Percentiles rank a stretch among this genome's conserved stretches.
phyloP scores from a whole-genome alignment of 2,113 vertebrate genomes.

The Microcebus jonahi region DNA sequence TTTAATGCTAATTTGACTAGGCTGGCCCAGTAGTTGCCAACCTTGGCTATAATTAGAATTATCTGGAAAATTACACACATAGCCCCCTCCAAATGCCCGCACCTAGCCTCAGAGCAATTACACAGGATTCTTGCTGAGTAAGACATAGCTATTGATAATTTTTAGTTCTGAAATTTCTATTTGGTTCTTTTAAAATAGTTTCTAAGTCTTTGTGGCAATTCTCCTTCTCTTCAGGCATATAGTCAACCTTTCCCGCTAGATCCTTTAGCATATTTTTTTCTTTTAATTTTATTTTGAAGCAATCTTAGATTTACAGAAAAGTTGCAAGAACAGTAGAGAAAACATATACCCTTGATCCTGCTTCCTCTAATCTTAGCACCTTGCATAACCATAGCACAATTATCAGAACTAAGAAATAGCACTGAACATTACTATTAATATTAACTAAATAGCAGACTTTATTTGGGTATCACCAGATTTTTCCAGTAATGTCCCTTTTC shows the following conservation, averaged over 20 bases:
- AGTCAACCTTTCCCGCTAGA: neutral
- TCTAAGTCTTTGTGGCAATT: neutral
- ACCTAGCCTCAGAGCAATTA: neutral
- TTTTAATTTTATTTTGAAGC: neutral
- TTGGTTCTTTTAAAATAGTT: neutral
- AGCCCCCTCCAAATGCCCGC: neutral
- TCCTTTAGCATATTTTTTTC: neutral
- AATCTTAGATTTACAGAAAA: neutral
- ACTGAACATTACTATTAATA: accelerated
- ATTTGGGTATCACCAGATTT: neutral
- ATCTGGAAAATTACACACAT: neutral
- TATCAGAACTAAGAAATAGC: neutral
- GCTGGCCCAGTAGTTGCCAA: neutral
- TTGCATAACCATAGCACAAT: accelerated
- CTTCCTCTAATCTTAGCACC: neutral
- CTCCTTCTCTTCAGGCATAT: neutral
- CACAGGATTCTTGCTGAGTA: neutral
- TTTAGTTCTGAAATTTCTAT: neutral
- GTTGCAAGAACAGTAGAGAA: neutral
- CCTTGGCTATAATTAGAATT: neutral
- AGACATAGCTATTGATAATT: neutral
- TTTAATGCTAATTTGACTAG: neutral
- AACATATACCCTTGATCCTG: accelerated
- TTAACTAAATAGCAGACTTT: neutral
- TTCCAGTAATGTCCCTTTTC: neutral